These are phyloP conservation scores for Heterocephalus glaber DNA, from an alignment of 2,113 vertebrate species.

Conservation along the genomic window DNA sequence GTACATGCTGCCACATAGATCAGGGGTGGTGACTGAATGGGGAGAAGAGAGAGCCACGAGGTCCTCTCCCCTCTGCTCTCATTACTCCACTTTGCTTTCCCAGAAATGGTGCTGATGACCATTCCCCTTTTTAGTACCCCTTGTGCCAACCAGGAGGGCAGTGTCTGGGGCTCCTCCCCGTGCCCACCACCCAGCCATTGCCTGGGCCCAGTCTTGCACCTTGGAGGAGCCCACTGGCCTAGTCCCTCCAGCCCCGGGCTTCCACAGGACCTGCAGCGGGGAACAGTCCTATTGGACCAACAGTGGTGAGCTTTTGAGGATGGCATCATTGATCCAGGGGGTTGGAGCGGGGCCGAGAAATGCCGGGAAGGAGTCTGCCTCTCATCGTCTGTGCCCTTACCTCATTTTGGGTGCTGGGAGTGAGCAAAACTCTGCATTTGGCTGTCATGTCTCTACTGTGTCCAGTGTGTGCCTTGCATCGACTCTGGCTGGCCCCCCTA, in stretches of 20 bases:
- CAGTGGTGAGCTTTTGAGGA: slow-evolving; percentile 62
- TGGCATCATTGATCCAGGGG: rapidly evolving
- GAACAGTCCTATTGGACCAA: slow-evolving; percentile 64
- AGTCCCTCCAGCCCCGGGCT: slow-evolving; percentile 39
- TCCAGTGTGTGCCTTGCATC: background rate
- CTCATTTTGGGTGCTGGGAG: background rate
- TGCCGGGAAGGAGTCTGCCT: background rate
- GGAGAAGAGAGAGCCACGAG: too few relatives aligned
- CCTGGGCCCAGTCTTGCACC: slow-evolving; percentile 67
- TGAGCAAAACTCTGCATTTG: rapidly evolving
- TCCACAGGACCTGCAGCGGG: slow-evolving; percentile 65
- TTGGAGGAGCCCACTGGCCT: slow-evolving; percentile 65
- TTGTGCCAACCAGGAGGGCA: slow-evolving; percentile 65
- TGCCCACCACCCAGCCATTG: background rate
- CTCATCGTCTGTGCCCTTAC: background rate
- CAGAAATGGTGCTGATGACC: background rate
- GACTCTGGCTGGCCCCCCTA: background rate
- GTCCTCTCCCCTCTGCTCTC: background rate
- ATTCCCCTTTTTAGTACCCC: slow-evolving; percentile 68
- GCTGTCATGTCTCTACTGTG: background rate
- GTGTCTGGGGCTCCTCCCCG: slow-evolving; percentile 23
- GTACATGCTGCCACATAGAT: rapidly evolving
- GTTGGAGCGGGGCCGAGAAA: background rate
- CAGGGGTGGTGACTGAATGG: rapidly evolving
- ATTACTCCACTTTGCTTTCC: rapidly evolving